A percentile compares a stretch with the other conserved stretches of the same genome.
Conservation (phyloP, 1,140 invertebrate genomes). For the Teleopsis dalmanni region DNA sequence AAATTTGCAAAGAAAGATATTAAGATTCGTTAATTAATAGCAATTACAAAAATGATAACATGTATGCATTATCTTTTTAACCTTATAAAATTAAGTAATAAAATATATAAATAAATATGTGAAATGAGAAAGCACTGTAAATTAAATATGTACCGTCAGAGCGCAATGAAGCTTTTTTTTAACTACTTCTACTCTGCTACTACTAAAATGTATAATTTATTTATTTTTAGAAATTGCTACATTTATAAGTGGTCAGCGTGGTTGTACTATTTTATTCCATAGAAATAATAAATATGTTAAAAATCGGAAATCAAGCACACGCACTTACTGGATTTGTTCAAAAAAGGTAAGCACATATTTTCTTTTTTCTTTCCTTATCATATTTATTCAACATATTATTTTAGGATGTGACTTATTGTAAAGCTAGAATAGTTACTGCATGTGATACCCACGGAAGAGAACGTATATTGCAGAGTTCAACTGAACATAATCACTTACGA, state of each 20-base stretch:
- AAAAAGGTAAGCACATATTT: conserved; percentile 23
- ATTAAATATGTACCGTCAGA: no score
- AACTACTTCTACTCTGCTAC: neutral
- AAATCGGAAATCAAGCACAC: conserved; percentile 32
- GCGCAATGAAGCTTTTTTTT: no score
- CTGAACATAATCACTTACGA: conserved; percentile 34
- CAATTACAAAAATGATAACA: neutral
- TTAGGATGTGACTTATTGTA: conserved; percentile 35
- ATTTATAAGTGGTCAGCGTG: conserved; percentile 36
- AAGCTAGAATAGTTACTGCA: conserved; percentile 35
- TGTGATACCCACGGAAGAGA: conserved; percentile 23
- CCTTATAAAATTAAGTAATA: no score
- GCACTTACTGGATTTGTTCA: conserved; percentile 41
- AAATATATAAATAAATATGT: no score
- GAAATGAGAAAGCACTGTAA: no score
- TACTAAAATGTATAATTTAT: neutral
- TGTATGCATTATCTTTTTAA: no score
- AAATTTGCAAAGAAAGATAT: neutral
- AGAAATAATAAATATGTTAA: conserved; percentile 38
- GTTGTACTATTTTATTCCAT: conserved; percentile 29
- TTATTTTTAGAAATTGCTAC: conserved; percentile 26
- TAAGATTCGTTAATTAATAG: no score
- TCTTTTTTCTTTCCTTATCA: neutral
- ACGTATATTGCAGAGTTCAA: conserved; percentile 31
- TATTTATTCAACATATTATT: neutral